phyloP scores from a whole-genome alignment of 2,888 invertebrate genomes.

The Lagria hirta region DNA sequence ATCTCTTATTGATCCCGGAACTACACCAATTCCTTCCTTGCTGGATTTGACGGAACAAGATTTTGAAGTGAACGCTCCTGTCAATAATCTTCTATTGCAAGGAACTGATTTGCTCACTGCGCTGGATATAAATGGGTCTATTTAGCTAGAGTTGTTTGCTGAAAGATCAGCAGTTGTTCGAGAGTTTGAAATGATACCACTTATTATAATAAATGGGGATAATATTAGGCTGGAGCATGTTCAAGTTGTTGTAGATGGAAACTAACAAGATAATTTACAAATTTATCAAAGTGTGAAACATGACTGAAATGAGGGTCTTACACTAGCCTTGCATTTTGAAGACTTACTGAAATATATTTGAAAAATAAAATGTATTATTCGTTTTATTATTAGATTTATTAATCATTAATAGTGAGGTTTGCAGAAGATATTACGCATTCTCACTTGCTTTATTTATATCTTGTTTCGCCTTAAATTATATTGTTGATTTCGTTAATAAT shows the following conservation, averaged over 20 bases:
- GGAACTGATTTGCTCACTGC: conserved; percentile 57
- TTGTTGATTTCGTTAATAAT: conserved; percentile 20
- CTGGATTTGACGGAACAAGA: conserved; percentile 57
- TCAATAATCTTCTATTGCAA: conserved; percentile 52
- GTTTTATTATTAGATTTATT: no score
- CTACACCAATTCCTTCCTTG: conserved; percentile 51
- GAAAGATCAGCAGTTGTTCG: conserved; percentile 29
- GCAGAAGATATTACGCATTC: no score
- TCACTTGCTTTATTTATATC: no score
- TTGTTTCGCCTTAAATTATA: conserved; percentile 28
- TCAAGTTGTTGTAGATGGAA: conserved; percentile 27
- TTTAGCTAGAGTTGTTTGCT: conserved; percentile 44
- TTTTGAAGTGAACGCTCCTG: conserved; percentile 60
- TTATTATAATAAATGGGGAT: conserved; percentile 38
- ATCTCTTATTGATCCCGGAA: conserved; percentile 53
- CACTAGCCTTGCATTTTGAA: not conserved
- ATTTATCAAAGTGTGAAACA: conserved; percentile 5
- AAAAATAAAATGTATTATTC: no score
- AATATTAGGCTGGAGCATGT: conserved; percentile 37
- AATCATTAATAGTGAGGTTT: no score
- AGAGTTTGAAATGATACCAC: conserved; percentile 42
- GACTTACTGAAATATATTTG: no score
- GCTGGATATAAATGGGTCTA: conserved; percentile 48
- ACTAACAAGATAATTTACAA: conserved; percentile 26
- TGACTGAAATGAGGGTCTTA: conserved; percentile 30